Percentiles rank a stretch among this genome's conserved stretches.
Evolutionary conservation across 2,888 invertebrate species (phyloP).

Genomic region (Lasioglossum figueresi): DNA sequence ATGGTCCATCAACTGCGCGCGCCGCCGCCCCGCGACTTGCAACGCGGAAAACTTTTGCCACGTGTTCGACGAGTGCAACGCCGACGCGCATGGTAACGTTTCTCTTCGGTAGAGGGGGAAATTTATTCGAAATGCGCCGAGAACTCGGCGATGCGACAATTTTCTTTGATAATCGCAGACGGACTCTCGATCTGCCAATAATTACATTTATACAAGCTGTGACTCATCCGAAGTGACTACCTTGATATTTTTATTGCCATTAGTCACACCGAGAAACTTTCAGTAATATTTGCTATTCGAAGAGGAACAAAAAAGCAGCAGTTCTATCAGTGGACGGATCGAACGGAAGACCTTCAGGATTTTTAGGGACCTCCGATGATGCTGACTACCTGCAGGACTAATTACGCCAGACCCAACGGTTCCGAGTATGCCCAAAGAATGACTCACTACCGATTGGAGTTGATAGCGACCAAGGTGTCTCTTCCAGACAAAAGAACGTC

Average conservation of each 20-base stretch:
- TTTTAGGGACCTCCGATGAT: constrained; percentile 37
- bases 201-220: neutral
- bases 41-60: constrained; percentile 5
- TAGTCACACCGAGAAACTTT: neutral
- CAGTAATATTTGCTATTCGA: neutral
- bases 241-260: neutral
- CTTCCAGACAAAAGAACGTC: neutral
- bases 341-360: constrained; percentile 34
- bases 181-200: neutral
- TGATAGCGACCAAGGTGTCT: constrained; percentile 17
- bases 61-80: neutral
- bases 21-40: neutral
- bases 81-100: neutral
- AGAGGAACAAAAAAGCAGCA: neutral
- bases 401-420: constrained; percentile 46
- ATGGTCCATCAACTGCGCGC: constrained; percentile 57
- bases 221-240: neutral
- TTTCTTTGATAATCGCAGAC: neutral
- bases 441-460: constrained; percentile 46
- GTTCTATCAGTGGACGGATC: constrained; percentile 11
- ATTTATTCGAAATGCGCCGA: neutral
- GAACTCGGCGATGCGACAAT: neutral
- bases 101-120: neutral
- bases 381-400: constrained; percentile 63
- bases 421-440: constrained; percentile 35